phyloP scores from a whole-genome alignment of 2,113 vertebrate genomes.

The Vidua chalybeata region DNA sequence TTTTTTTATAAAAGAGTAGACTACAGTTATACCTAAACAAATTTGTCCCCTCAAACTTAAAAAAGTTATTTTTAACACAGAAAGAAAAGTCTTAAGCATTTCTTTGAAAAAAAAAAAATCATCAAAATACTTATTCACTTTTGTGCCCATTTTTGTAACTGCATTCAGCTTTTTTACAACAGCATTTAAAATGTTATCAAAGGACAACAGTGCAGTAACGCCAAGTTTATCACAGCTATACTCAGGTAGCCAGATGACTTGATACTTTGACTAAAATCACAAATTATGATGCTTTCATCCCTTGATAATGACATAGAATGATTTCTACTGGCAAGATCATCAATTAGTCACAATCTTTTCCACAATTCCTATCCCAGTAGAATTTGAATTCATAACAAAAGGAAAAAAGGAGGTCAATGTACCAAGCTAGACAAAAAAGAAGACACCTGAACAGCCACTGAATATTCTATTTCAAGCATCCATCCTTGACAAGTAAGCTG shows the following conservation, averaged over 20 bases:
- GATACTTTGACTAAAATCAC: background rate
- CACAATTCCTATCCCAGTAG: background rate
- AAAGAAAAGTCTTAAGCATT: background rate
- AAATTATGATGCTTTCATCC: background rate
- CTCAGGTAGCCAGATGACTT: background rate
- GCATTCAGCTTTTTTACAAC: background rate
- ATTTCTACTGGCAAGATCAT: background rate
- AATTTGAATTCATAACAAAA: background rate
- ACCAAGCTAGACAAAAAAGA: background rate
- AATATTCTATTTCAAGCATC: conserved; percentile 19
- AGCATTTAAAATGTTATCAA: background rate
- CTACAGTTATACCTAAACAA: background rate
- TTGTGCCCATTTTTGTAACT: background rate
- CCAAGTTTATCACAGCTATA: background rate
- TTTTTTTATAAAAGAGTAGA: background rate
- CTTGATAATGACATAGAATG: background rate
- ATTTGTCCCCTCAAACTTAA: background rate
- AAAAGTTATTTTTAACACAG: background rate
- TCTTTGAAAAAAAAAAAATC: background rate
- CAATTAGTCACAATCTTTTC: background rate
- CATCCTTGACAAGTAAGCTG: conserved; percentile 2
- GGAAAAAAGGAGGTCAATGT: background rate
- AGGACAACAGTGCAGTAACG: background rate
- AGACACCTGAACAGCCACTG: background rate
- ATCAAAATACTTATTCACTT: background rate